These are phyloP conservation scores for Syrista parreyssii DNA, from an alignment of 2,888 invertebrate genomes.

Conservation along the genomic window DNA sequence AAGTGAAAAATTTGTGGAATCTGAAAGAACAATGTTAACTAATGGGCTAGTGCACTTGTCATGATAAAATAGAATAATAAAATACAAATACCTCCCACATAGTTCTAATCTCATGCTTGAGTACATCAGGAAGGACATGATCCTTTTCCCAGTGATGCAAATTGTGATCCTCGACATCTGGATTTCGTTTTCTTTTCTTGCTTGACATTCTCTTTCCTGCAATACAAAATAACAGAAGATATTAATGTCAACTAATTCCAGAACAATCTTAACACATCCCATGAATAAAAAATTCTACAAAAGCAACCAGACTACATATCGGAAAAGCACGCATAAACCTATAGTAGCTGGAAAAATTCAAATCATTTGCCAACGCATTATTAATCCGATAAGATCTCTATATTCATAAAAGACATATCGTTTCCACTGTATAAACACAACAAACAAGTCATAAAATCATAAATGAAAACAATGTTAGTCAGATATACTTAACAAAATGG, in stretches of 20 bases:
- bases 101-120: conserved; percentile 64
- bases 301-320: not conserved
- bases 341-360: not conserved
- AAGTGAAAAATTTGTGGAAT: conserved; percentile 71
- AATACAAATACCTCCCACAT: conserved; percentile 69
- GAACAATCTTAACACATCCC: not conserved
- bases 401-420: not conserved
- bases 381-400: not conserved
- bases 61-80: not conserved
- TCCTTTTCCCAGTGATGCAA: conserved; percentile 67
- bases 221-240: conserved; percentile 13
- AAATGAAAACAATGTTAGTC: not conserved
- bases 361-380: not conserved
- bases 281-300: not conserved
- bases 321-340: not conserved
- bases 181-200: conserved; percentile 56
- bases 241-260: not conserved
- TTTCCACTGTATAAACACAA: not conserved
- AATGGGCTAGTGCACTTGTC: not conserved
- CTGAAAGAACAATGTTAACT: conserved; percentile 52
- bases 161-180: conserved; percentile 63
- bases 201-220: conserved; percentile 40
- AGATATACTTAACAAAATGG: not conserved
- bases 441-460: not conserved
- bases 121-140: conserved; percentile 59